These are phyloP conservation scores for Heteronetta atricapilla DNA, from an alignment of 2,113 vertebrate genomes.

Conservation along the genomic window DNA sequence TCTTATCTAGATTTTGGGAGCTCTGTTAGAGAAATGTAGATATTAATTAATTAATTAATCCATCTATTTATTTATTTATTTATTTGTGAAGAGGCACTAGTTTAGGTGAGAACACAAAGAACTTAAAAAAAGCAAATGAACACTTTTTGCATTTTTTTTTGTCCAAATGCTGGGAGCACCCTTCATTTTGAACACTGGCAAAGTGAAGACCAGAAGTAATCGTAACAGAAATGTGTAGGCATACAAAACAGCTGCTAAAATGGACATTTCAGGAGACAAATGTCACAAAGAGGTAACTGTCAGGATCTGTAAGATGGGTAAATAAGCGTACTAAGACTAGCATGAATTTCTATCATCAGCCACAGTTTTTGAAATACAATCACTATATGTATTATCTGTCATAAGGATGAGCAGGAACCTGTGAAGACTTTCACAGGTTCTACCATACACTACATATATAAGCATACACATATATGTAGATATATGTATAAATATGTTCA, in stretches of 20 bases:
- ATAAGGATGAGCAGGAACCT: background rate
- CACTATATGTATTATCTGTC: background rate
- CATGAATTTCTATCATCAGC: accelerated
- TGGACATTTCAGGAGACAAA: background rate
- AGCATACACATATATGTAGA: accelerated
- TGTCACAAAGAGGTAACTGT: accelerated
- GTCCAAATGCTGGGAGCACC: accelerated
- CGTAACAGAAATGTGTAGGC: background rate
- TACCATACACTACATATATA: background rate
- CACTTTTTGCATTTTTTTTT: background rate
- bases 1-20: background rate
- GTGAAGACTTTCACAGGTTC: background rate
- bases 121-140: background rate
- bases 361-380: background rate
- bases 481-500: background rate
- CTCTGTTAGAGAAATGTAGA: background rate
- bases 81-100: background rate
- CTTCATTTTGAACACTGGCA: background rate
- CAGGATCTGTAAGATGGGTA: background rate
- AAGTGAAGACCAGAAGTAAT: background rate
- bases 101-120: background rate
- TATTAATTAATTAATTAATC: too few species aligned
- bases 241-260: background rate
- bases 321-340: accelerated
- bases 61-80: too few species aligned